These are phyloP conservation scores for Vimba vimba DNA, from an alignment of 2,113 vertebrate genomes.

Conservation along the genomic window DNA sequence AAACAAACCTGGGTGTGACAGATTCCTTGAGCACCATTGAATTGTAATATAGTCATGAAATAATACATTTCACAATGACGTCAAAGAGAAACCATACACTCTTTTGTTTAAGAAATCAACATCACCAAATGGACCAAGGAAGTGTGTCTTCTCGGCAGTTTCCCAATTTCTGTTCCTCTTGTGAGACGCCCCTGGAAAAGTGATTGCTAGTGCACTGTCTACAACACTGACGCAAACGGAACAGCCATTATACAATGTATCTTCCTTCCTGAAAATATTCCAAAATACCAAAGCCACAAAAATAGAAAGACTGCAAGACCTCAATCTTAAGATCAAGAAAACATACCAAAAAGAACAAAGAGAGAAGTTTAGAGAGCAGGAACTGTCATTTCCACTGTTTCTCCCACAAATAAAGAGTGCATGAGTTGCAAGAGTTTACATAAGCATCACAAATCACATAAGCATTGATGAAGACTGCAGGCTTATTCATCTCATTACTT, in stretches of 20 bases:
- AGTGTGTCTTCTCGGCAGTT: conserved; percentile 23
- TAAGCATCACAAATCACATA: not conserved
- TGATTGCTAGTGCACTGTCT: conserved; percentile 1
- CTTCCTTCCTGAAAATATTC: conserved; percentile 55
- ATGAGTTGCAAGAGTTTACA: not conserved
- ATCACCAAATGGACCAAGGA: conserved; percentile 31
- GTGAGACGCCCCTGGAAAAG: conserved; percentile 17
- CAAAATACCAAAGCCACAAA: conserved; percentile 35
- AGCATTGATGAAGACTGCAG: not conserved
- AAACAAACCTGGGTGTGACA: not conserved
- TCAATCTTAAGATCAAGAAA: not conserved
- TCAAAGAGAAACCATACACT: not conserved
- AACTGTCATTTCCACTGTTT: conserved; percentile 22
- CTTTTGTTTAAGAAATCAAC: conserved; percentile 6
- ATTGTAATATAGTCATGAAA: not conserved
- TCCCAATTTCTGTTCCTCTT: conserved; percentile 46
- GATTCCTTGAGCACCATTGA: not conserved
- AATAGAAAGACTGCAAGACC: conserved; percentile 38
- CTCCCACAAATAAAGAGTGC: conserved; percentile 6
- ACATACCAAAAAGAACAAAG: not conserved
- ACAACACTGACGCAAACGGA: conserved; percentile 53
- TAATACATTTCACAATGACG: not conserved
- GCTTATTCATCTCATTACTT: not conserved
- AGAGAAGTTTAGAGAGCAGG: not conserved
- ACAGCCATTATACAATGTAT: conserved; percentile 47